phyloP scores from a whole-genome alignment of 2,888 invertebrate species.

The Clostera curtula region DNA sequence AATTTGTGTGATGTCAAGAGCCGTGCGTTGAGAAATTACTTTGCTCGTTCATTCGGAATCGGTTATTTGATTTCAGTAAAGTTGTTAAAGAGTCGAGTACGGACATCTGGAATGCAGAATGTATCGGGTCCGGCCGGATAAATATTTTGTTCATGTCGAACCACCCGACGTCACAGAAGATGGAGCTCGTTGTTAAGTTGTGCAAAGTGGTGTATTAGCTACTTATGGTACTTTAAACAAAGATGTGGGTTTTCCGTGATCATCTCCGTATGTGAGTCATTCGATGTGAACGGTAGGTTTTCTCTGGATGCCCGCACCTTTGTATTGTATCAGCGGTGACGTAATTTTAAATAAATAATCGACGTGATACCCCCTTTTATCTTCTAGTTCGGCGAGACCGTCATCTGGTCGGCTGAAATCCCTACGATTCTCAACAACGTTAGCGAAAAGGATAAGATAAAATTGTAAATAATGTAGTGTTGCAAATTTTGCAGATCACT shows the following conservation, averaged over 20 bases:
- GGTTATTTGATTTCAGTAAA: constrained; percentile 66
- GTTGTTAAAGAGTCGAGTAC: constrained; percentile 66
- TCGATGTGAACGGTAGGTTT: constrained; percentile 38
- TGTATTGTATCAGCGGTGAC: constrained; percentile 63
- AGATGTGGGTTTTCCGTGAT: constrained; percentile 71
- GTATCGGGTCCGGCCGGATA: constrained; percentile 54
- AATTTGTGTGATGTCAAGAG: constrained; percentile 72
- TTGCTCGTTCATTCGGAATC: constrained; percentile 55
- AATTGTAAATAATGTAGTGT: constrained; percentile 74
- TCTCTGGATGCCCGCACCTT: constrained; percentile 70
- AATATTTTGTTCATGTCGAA: constrained; percentile 47
- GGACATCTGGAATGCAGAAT: constrained; percentile 67
- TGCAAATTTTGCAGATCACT: constrained; percentile 81
- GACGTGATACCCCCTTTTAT: constrained; percentile 59
- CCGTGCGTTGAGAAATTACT: constrained; percentile 76
- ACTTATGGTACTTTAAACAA: constrained; percentile 66
- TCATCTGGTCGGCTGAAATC: constrained; percentile 66
- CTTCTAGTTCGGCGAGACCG: constrained; percentile 56
- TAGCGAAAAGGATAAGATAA: constrained; percentile 71
- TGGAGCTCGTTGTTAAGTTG: constrained; percentile 63
- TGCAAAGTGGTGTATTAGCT: constrained; percentile 71
- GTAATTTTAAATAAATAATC: constrained; percentile 55
- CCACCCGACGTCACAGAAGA: constrained; percentile 42
- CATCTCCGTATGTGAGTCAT: constrained; percentile 52
- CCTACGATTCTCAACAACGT: constrained; percentile 69